Evolutionary conservation across 2,888 invertebrate genomes (phyloP).

Genomic region (Melipona bicolor): DNA sequence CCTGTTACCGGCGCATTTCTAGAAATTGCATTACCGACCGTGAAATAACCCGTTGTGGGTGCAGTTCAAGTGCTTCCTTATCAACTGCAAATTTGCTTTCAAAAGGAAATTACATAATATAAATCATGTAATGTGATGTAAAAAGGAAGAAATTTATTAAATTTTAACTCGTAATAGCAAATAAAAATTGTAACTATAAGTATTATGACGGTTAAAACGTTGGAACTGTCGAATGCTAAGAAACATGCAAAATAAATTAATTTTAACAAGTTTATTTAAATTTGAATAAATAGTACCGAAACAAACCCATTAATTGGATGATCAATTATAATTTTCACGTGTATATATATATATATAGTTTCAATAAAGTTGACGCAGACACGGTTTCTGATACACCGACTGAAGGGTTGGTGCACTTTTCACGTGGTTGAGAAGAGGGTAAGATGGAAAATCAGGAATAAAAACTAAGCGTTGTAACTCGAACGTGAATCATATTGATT

Average conservation of each 20-base stretch:
- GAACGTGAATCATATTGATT: conserved; percentile 38
- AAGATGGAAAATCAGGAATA: conserved; percentile 33
- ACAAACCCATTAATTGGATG: conserved; percentile 5
- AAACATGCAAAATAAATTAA: no score
- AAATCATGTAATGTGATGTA: background rate
- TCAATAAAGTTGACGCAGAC: conserved; percentile 33
- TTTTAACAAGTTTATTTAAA: no score
- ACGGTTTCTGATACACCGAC: conserved; percentile 22
- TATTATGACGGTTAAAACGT: no score
- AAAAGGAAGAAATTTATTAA: background rate
- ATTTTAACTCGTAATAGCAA: no score
- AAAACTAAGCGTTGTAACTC: conserved; percentile 48
- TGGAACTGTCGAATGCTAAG: no score
- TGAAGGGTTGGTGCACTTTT: conserved; percentile 15
- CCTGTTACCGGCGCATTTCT: conserved; percentile 13
- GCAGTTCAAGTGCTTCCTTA: conserved; percentile 16
- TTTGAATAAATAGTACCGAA: background rate
- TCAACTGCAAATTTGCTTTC: conserved; percentile 27
- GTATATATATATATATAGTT: background rate
- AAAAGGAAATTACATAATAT: background rate
- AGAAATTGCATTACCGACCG: conserved; percentile 36
- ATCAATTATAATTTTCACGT: conserved; percentile 56
- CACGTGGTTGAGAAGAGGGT: background rate
- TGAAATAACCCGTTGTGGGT: background rate
- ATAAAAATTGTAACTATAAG: no score